Evolutionary conservation across 2,888 invertebrate species (phyloP), one percentile per base, ranked within the genome.

Genomic region (Oxycera nigricornis): DNA sequence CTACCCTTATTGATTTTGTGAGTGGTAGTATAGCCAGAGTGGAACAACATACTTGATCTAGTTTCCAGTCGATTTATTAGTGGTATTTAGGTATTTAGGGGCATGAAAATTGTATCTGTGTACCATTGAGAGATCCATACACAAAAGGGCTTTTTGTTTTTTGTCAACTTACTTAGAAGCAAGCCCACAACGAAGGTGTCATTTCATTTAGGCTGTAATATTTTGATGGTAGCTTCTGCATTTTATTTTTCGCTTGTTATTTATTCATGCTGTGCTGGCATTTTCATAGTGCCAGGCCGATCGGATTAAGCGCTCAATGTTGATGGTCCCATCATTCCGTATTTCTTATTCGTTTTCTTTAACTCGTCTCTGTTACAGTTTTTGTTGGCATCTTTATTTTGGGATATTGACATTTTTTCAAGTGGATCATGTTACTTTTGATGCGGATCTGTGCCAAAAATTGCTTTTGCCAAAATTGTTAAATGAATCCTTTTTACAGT

Each of bases 11-110:
- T 67, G 41, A 59, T 28, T 59, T 20, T 59, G 2, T 28, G 30
- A 59, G 22, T 28, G 9, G 17, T 14, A n/a, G 1, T 22, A 20
- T 7, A 7, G 17, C 17, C 14, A 20, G 17, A 35, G 39, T 35
- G 22, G 62, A 67, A 67, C 65, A 67, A 67, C 65, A 41, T 67
- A 67, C 65, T 67, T 67, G 65, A 67, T 67, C 65, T 24, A 67
- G 65, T 67, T 67, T 67, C 65, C 65, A 67, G 41, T 67, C 65
- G 65, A 67, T 67, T 67, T 67, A 28, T 59, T 24, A 22, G 14
- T 59, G 28, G 28, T 11, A 26, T 26, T 59, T 28, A n/a, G n/a
- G n/a, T n/a, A n/a, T n/a, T n/a, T n/a, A n/a, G 11, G 11, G 59
- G 26, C 17, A 24, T 24, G 9, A 24, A 55, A 4, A 55, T 2